phyloP scores from a whole-genome alignment of 92 coral and sea anemone species.

The Meandrina meandrites region DNA sequence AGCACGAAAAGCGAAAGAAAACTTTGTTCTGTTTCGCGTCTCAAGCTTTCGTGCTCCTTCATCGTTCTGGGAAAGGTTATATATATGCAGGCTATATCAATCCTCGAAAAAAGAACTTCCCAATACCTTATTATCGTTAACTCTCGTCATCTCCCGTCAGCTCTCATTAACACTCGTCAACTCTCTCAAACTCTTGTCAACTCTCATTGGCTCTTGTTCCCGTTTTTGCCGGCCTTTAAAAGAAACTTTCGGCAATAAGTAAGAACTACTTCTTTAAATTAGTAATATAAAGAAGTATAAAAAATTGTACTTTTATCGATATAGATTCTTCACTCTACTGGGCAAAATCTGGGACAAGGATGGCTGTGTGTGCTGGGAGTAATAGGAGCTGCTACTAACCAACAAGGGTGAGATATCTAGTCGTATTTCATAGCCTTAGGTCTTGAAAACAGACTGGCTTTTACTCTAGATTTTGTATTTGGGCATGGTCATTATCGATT shows the following conservation, averaged over 20 bases:
- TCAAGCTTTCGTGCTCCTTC: too few relatives aligned
- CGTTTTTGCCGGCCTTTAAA: background rate
- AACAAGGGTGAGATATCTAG: conserved; percentile 78
- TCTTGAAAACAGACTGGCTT: background rate
- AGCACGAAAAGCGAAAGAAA: too few relatives aligned
- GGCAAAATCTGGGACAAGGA: conserved; percentile 94
- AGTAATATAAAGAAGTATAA: background rate
- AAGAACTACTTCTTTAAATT: background rate
- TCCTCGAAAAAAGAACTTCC: too few relatives aligned
- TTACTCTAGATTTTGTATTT: too few relatives aligned
- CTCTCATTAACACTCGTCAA: too few relatives aligned
- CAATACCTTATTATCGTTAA: too few relatives aligned
- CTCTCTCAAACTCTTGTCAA: background rate
- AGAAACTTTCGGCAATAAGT: background rate
- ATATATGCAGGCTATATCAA: too few relatives aligned
- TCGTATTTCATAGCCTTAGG: conserved; percentile 4
- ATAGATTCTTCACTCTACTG: conserved; percentile 95
- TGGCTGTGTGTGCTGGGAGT: conserved; percentile 97
- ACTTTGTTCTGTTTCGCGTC: too few relatives aligned
- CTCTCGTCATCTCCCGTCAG: too few relatives aligned
- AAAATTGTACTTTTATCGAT: background rate
- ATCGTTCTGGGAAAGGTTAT: too few relatives aligned
- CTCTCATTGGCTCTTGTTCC: background rate
- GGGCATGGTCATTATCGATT: too few relatives aligned
- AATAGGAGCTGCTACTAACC: conserved; percentile 97